Conservation (phyloP, 2,888 invertebrate species). For the Philereme transversata region DNA sequence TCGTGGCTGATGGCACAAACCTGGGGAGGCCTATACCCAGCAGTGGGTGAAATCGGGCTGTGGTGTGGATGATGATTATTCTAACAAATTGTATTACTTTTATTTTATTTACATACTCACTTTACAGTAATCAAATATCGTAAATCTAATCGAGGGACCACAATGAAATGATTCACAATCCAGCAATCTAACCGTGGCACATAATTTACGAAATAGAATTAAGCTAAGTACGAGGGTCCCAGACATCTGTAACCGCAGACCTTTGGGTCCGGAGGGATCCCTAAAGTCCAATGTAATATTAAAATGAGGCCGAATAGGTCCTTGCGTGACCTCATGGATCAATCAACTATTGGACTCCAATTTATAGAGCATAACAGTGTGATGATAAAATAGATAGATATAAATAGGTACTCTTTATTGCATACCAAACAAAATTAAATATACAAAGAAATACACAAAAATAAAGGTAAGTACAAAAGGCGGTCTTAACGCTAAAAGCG, state of each 20-base stretch:
- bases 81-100: too few species aligned
- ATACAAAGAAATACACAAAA: too few species aligned
- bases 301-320: conserved; percentile 29
- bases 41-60: too few species aligned
- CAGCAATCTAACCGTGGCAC: conserved; percentile 31
- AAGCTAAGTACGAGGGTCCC: conserved; percentile 33
- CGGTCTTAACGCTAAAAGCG: too few species aligned
- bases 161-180: conserved; percentile 31
- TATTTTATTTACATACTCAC: too few species aligned
- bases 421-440: too few species aligned
- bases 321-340: conserved; percentile 1
- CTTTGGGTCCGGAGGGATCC: conserved; percentile 26
- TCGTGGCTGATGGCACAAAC: too few species aligned
- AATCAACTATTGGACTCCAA: neutral
- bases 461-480: too few species aligned
- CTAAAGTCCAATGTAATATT: conserved; percentile 34
- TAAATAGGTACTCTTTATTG: too few species aligned
- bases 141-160: conserved; percentile 14
- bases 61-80: too few species aligned
- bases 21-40: too few species aligned
- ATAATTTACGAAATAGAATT: conserved; percentile 36
- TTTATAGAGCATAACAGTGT: neutral
- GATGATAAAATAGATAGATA: too few species aligned
- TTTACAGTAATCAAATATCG: neutral
- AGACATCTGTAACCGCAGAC: conserved; percentile 33